Percentiles rank a stretch among this genome's conserved stretches.
Conservation (phyloP, 2,888 invertebrate species). For the Plagiodera versicolora region DNA sequence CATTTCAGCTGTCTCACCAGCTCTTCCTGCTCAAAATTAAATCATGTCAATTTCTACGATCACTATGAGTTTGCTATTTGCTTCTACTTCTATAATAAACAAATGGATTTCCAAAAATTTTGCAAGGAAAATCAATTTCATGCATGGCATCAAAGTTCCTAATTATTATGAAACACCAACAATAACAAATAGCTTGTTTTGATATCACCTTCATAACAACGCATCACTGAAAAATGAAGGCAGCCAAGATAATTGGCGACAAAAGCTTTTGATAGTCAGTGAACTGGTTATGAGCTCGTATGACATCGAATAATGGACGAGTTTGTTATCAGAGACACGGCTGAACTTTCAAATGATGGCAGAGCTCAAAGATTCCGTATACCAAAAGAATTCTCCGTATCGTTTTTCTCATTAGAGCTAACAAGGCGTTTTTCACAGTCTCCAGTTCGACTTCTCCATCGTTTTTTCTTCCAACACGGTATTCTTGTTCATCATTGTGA, state of each 20-base stretch:
- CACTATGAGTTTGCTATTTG: too few species aligned
- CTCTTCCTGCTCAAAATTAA: too few species aligned
- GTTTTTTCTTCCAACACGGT: not conserved
- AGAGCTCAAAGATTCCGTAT: not conserved
- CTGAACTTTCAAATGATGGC: not conserved
- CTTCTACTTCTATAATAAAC: too few species aligned
- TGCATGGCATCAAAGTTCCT: too few species aligned
- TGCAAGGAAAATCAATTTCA: too few species aligned
- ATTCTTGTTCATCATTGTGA: not conserved
- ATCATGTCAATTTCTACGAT: too few species aligned
- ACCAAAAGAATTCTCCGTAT: slow-evolving; percentile 8
- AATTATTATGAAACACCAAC: too few species aligned
- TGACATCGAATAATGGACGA: not conserved
- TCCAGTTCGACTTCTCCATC: not conserved
- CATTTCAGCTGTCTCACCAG: too few species aligned
- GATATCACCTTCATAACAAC: too few species aligned
- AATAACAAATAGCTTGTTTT: too few species aligned
- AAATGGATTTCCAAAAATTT: too few species aligned
- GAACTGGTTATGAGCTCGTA: not conserved
- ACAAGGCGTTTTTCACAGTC: slow-evolving; percentile 10
- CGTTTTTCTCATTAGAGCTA: slow-evolving; percentile 7
- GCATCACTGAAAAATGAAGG: too few species aligned
- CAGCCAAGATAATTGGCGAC: not conserved
- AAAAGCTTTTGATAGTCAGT: not conserved
- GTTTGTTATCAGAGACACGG: not conserved